Percentiles rank a stretch among this genome's conserved stretches.
These are phyloP conservation scores for Beris morrisii DNA, from an alignment of 2,888 invertebrate genomes.

Conservation along the genomic window DNA sequence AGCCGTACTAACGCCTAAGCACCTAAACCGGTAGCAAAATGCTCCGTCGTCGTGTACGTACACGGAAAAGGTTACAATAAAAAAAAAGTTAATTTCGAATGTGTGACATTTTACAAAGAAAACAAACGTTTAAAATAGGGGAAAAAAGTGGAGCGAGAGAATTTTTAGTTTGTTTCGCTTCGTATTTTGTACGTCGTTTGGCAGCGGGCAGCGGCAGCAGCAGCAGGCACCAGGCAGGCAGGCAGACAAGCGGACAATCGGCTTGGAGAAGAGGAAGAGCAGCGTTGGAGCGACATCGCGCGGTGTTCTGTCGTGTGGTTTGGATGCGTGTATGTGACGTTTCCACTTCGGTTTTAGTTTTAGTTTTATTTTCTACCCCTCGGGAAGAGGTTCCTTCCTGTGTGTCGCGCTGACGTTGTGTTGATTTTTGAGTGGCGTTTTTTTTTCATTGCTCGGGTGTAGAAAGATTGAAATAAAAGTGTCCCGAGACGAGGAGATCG, in stretches of 20 bases:
- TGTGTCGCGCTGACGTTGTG: conserved; percentile 18
- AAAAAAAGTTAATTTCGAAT: too few species aligned
- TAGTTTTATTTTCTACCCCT: conserved; percentile 45
- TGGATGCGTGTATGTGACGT: conserved; percentile 43
- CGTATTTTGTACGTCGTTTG: too few species aligned
- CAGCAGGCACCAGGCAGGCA: too few species aligned
- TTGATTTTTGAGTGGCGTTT: conserved; percentile 21
- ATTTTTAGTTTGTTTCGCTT: too few species aligned
- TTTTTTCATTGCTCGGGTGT: background rate
- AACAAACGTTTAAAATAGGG: too few species aligned
- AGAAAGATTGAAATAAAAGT: too few species aligned
- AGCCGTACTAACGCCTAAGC: conserved; percentile 26
- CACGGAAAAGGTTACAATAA: background rate
- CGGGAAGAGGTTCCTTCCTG: conserved; percentile 42
- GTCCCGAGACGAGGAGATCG: too few species aligned
- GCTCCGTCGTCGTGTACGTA: conserved; percentile 14
- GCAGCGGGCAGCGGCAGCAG: too few species aligned
- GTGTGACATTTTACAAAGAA: too few species aligned
- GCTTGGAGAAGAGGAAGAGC: conserved; percentile 3
- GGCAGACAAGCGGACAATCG: background rate
- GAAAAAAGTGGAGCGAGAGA: too few species aligned
- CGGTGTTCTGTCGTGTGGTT: conserved; percentile 14
- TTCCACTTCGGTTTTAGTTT: conserved; percentile 42
- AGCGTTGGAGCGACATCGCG: background rate
- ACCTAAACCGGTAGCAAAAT: conserved; percentile 25